Evolutionary conservation across 2,888 invertebrate species (phyloP).

Genomic region (Limnephilus rhombicus): DNA sequence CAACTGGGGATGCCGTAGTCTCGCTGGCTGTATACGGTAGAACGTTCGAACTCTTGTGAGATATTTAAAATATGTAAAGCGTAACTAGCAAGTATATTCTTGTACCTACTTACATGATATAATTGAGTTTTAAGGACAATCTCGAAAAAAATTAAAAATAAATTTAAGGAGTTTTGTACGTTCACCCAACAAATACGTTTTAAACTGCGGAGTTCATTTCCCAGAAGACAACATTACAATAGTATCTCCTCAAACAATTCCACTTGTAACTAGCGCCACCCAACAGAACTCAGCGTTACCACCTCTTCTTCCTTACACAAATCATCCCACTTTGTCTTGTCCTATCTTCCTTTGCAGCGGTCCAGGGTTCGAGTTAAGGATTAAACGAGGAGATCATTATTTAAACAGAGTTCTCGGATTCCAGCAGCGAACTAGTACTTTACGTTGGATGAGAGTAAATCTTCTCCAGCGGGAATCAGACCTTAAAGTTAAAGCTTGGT

Average conservation of each 20-base stretch:
- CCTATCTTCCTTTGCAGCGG: conserved; percentile 19
- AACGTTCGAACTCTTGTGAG: no score
- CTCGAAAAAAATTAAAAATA: no score
- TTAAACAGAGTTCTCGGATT: conserved; percentile 17
- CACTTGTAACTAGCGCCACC: not conserved
- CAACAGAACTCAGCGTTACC: not conserved
- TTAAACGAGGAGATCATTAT: conserved; percentile 22
- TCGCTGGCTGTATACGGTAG: no score
- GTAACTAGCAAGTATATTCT: no score
- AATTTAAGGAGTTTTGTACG: no score
- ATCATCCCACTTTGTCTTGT: conserved; percentile 18
- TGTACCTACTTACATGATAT: no score
- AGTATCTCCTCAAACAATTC: not conserved
- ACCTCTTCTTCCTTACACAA: conserved; percentile 13
- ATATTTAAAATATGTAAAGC: no score
- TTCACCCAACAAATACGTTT: not conserved
- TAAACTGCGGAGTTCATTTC: not conserved
- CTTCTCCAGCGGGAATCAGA: not conserved
- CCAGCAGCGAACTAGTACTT: not conserved
- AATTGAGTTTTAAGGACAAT: no score
- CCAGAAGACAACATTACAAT: not conserved
- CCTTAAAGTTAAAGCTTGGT: not conserved
- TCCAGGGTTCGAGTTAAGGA: conserved; percentile 11
- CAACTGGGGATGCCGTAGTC: no score
- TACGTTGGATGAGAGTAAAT: conserved; percentile 8